Conservation (phyloP, 92 coral and sea anemone genomes). For the Porites lobata region DNA sequence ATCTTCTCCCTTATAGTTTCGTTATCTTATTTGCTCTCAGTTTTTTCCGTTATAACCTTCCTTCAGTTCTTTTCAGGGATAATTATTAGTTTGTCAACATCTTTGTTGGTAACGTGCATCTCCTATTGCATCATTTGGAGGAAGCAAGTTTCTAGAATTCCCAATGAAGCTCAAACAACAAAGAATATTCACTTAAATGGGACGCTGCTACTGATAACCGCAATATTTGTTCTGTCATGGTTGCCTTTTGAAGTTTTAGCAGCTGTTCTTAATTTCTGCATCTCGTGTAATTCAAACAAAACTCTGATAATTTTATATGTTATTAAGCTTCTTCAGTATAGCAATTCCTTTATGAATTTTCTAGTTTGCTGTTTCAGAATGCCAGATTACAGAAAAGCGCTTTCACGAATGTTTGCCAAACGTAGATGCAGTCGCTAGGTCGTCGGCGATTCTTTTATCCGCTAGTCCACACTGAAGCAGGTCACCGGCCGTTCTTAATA, state of each 20-base stretch:
- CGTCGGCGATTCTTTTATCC: too few relatives aligned
- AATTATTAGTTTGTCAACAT: not conserved
- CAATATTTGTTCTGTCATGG: conserved; percentile 18
- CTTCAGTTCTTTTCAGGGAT: not conserved
- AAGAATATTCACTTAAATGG: not conserved
- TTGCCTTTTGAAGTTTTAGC: conserved; percentile 32
- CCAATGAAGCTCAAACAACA: conserved; percentile 8
- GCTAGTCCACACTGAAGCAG: too few relatives aligned
- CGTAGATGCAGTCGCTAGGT: too few relatives aligned
- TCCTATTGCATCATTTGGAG: conserved; percentile 9
- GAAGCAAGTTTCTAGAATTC: not conserved
- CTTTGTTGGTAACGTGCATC: not conserved
- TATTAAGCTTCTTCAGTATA: conserved; percentile 7
- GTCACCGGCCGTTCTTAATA: too few relatives aligned
- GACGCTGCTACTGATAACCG: conserved; percentile 22
- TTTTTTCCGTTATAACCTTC: not conserved
- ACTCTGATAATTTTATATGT: not conserved
- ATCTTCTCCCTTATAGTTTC: not conserved
- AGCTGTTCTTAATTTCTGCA: not conserved
- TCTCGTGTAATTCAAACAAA: not conserved
- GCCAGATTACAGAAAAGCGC: conserved; percentile 14
- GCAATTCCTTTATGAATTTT: conserved; percentile 9
- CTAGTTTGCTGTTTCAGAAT: conserved; percentile 1
- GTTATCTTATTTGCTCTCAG: too few relatives aligned
- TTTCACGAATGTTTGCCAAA: not conserved